Evolutionary conservation across 1,140 invertebrate species (phyloP).

Genomic region (Lutraria rhynchaena): DNA sequence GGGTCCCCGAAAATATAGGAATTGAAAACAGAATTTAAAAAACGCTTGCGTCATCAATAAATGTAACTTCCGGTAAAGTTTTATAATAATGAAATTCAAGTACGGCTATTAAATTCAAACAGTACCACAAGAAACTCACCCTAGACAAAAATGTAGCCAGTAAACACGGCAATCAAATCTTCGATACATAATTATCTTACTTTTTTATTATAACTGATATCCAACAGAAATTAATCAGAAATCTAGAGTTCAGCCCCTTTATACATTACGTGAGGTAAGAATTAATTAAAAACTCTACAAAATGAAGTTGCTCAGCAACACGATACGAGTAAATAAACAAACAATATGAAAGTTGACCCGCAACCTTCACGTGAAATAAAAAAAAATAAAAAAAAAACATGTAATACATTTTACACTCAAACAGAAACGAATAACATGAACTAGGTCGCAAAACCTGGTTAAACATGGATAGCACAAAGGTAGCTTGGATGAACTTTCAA

Average conservation of each 20-base stretch:
- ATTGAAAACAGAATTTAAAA: not conserved
- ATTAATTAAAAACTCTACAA: no score
- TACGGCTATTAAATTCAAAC: no score
- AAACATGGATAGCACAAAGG: not conserved
- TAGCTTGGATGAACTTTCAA: not conserved
- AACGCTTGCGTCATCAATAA: not conserved
- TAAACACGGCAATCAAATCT: not conserved
- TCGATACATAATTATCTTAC: not conserved
- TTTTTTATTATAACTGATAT: not conserved
- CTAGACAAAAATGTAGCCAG: not conserved
- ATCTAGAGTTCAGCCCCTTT: no score
- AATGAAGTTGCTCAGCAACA: constrained; percentile 17
- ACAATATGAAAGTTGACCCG: no score
- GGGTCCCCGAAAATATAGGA: not conserved
- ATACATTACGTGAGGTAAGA: no score
- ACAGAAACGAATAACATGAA: not conserved
- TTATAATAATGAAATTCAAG: not conserved
- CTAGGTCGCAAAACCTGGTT: not conserved
- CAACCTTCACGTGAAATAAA: not conserved
- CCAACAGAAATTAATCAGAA: no score
- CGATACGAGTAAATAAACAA: not conserved
- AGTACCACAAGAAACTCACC: not conserved
- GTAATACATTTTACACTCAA: not conserved
- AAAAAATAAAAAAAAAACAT: not conserved
- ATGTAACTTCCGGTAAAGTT: not conserved